Evolutionary conservation across 2,113 vertebrate species (phyloP).

Genomic region (Phylloscopus trochilus): DNA sequence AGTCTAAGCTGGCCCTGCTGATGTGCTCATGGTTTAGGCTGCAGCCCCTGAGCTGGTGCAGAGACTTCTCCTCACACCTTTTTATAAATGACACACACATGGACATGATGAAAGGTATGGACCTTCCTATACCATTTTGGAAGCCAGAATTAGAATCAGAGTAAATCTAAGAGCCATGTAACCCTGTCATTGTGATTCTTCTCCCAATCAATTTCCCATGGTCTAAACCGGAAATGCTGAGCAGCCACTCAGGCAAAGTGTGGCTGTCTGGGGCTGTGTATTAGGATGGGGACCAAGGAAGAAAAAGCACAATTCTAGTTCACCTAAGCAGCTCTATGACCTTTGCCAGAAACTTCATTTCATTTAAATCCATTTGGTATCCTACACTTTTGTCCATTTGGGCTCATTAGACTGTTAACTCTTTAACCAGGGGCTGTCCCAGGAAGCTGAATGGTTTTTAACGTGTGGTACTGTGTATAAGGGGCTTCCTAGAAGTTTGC

Average conservation of each 20-base stretch:
- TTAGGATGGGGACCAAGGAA: neutral
- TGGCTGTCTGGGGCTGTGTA: too few relatives aligned
- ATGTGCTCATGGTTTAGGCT: fast-evolving
- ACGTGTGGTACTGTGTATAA: neutral
- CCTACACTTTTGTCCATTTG: neutral
- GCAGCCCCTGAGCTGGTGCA: neutral
- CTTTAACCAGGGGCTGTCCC: neutral
- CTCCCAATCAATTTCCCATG: fast-evolving
- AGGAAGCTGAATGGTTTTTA: neutral
- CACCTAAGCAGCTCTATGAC: neutral
- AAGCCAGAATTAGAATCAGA: neutral
- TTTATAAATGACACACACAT: neutral
- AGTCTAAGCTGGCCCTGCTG: neutral
- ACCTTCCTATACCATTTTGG: neutral
- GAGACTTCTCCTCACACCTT: neutral
- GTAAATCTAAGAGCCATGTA: neutral
- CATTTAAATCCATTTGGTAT: neutral
- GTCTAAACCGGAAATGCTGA: fast-evolving
- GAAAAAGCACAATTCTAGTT: neutral
- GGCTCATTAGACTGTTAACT: neutral
- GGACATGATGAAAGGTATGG: fast-evolving
- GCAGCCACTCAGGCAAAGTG: neutral
- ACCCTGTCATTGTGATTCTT: neutral
- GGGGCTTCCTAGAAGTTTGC: neutral
- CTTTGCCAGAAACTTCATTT: neutral